These are phyloP conservation scores for Anser brachyrhynchus DNA, from an alignment of 2,113 vertebrate genomes.

Conservation along the genomic window DNA sequence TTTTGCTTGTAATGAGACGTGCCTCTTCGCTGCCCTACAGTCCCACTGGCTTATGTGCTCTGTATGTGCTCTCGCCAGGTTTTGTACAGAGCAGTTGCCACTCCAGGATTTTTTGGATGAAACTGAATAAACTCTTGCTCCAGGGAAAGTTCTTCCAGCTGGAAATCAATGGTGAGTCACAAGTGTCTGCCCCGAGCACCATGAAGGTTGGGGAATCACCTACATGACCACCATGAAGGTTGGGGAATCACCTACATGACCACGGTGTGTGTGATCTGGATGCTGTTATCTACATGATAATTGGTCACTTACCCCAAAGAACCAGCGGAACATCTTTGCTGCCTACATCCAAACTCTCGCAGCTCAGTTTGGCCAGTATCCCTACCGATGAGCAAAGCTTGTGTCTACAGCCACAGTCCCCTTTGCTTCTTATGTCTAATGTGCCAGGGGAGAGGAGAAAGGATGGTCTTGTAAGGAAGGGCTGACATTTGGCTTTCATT, in stretches of 20 bases:
- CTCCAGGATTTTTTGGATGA: conserved; percentile 65
- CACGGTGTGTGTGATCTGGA: background rate
- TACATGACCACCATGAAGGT: background rate
- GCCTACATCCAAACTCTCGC: background rate
- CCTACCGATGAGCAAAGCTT: background rate
- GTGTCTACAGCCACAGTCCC: background rate
- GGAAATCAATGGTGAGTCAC: conserved; percentile 58
- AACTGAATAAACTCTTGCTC: conserved; percentile 41
- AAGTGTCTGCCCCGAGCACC: background rate
- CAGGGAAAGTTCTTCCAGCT: conserved; percentile 49
- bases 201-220: background rate
- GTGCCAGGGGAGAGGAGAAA: background rate
- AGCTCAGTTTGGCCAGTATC: background rate
- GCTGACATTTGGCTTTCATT: background rate
- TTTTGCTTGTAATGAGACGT: background rate
- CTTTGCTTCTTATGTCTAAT: background rate
- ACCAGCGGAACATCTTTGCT: background rate
- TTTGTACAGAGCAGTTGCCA: conserved; percentile 34
- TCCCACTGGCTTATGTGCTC: background rate
- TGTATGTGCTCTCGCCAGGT: conserved; percentile 9
- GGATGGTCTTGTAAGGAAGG: background rate
- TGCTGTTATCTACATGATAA: background rate
- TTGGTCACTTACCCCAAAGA: background rate
- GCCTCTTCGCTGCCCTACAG: background rate
- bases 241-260: background rate